Evolutionary conservation across 2,888 invertebrate species (phyloP).

Genomic region (Apamea monoglypha): DNA sequence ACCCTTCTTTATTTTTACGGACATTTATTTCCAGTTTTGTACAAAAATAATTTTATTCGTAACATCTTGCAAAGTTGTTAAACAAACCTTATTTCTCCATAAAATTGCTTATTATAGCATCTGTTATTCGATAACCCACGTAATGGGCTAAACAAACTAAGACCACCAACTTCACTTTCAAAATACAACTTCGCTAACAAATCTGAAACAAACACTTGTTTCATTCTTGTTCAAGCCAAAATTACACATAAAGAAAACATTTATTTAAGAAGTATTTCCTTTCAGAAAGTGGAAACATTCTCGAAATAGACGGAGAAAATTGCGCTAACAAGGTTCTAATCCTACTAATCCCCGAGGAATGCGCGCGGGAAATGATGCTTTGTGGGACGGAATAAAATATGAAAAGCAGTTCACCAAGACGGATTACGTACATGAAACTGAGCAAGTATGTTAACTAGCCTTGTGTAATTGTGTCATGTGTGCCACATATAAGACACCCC

Average conservation of each 20-base stretch:
- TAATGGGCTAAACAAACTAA: slow-evolving; percentile 40
- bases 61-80: slow-evolving; percentile 22
- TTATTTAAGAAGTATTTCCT: slow-evolving; percentile 49
- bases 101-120: slow-evolving; percentile 14
- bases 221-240: slow-evolving; percentile 43
- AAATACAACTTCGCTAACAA: slow-evolving; percentile 48
- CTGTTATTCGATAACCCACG: slow-evolving; percentile 40
- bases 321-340: slow-evolving; percentile 59
- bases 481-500: background rate
- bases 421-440: slow-evolving; percentile 11
- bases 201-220: slow-evolving; percentile 51
- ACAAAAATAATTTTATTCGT: background rate
- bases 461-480: background rate
- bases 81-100: slow-evolving; percentile 38
- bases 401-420: slow-evolving; percentile 44
- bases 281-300: slow-evolving; percentile 36
- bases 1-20: background rate
- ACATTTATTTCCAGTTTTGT: background rate
- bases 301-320: slow-evolving; percentile 48
- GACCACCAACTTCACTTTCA: slow-evolving; percentile 35
- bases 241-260: slow-evolving; percentile 55
- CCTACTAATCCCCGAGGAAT: slow-evolving; percentile 49
- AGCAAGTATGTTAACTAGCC: background rate
- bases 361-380: slow-evolving; percentile 33
- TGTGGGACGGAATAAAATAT: slow-evolving; percentile 50